These are phyloP conservation scores for Xiphias gladius DNA, from an alignment of 2,113 vertebrate species.

Conservation along the genomic window DNA sequence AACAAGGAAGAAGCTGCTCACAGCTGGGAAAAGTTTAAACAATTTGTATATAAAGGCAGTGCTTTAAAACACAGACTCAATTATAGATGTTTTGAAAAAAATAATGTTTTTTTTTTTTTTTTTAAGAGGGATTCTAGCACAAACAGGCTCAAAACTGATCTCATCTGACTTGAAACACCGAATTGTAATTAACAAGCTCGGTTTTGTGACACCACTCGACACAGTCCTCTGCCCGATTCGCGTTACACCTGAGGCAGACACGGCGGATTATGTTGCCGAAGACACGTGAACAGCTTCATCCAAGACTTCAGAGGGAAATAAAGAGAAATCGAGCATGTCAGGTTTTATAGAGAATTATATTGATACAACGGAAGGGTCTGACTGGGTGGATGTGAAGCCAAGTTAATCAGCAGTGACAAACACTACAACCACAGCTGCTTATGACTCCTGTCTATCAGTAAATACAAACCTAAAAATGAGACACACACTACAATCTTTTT, in stretches of 20 bases:
- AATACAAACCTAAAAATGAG: slow-evolving; percentile 68
- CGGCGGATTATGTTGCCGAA: neutral
- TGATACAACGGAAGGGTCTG: slow-evolving; percentile 92
- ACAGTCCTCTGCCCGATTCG: too few species aligned
- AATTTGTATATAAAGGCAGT: neutral
- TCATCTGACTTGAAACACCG: neutral
- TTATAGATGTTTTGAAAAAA: neutral
- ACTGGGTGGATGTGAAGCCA: slow-evolving; percentile 82
- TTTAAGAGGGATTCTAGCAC: neutral
- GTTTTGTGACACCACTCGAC: neutral
- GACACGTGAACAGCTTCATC: neutral
- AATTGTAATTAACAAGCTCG: neutral
- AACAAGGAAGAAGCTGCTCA: neutral
- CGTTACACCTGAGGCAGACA: neutral
- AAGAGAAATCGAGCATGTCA: slow-evolving; percentile 59
- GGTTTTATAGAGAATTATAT: slow-evolving; percentile 96
- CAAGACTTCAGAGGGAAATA: slow-evolving; percentile 40
- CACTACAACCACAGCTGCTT: slow-evolving; percentile 73
- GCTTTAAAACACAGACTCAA: neutral
- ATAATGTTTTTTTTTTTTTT: neutral
- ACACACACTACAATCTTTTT: slow-evolving; percentile 58
- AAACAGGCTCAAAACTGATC: neutral
- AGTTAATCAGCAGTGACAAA: slow-evolving; percentile 67
- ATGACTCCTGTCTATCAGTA: slow-evolving; percentile 62
- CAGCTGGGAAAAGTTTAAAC: too few species aligned